A percentile compares a stretch with the other conserved stretches of the same genome.
These are phyloP conservation scores for Leptinotarsa undecemlineata DNA, from an alignment of 1,140 invertebrate genomes.

Conservation along the genomic window DNA sequence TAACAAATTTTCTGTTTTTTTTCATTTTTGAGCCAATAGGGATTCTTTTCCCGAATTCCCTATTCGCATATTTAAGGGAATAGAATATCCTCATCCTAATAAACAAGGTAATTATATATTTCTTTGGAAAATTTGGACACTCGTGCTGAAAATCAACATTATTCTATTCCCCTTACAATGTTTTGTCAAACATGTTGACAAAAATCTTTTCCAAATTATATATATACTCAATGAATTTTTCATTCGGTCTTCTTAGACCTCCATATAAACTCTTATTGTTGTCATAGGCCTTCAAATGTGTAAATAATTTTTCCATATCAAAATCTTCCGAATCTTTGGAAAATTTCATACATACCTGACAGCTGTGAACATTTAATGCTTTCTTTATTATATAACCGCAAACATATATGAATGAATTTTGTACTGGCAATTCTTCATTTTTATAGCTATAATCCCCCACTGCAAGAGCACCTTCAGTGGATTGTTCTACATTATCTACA, in stretches of 20 bases:
- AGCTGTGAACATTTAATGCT: slow-evolving; percentile 4
- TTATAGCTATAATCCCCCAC: not conserved
- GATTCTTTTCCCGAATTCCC: slow-evolving; percentile 5
- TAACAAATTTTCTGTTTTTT: not conserved
- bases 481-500: not conserved
- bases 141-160: not conserved
- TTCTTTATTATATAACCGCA: not conserved
- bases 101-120: slow-evolving; percentile 2
- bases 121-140: slow-evolving; percentile 4
- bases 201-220: not conserved
- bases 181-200: not conserved
- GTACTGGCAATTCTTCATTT: slow-evolving; percentile 5
- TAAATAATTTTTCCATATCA: not conserved
- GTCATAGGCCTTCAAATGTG: not conserved
- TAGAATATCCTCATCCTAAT: slow-evolving; percentile 1
- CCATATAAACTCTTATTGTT: slow-evolving; percentile 7
- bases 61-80: slow-evolving; percentile 3
- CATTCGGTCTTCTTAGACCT: not conserved
- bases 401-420: not conserved
- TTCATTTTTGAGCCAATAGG: not conserved
- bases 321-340: slow-evolving; percentile 3
- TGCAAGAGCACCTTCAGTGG: slow-evolving; percentile 1
- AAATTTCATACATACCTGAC: not conserved
- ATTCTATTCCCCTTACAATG: slow-evolving; percentile 5
- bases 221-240: slow-evolving; percentile 6